A percentile compares a stretch with the other conserved stretches of the same genome.
These are phyloP conservation scores for Macroramphosus scolopax DNA, from an alignment of 2,797 vertebrate species.

Conservation along the genomic window DNA sequence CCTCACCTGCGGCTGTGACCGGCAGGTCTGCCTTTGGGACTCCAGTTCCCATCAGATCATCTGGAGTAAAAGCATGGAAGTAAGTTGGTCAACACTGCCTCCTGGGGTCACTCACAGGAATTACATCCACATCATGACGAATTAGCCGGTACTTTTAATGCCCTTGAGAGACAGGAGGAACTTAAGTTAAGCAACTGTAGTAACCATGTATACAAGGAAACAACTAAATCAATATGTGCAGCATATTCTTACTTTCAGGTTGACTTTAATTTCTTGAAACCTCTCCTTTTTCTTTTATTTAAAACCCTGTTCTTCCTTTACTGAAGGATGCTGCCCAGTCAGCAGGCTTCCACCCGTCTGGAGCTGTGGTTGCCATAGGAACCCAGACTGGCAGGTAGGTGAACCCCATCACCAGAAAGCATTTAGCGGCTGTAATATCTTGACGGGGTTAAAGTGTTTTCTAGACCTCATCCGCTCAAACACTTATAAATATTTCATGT, in stretches of 20 bases:
- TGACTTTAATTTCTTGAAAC: too few relatives aligned
- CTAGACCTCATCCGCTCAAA: background rate
- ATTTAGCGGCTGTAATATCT: background rate
- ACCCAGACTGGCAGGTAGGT: constrained; percentile 91
- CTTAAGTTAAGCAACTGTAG: too few relatives aligned
- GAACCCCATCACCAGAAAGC: background rate
- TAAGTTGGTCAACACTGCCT: constrained; percentile 67
- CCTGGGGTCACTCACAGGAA: constrained; percentile 31
- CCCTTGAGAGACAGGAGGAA: too few relatives aligned
- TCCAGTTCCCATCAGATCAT: constrained; percentile 86
- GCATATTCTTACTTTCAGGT: too few relatives aligned
- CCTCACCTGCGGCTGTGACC: constrained; percentile 92
- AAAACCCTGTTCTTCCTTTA: constrained; percentile 3
- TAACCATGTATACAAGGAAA: too few relatives aligned
- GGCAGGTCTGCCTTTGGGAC: constrained; percentile 93
- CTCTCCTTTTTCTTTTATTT: too few relatives aligned
- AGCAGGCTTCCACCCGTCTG: constrained; percentile 93
- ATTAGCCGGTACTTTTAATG: too few relatives aligned
- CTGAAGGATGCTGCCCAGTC: constrained; percentile 92
- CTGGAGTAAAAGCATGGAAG: constrained; percentile 93
- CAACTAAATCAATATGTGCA: too few relatives aligned
- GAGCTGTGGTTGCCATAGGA: constrained; percentile 92
- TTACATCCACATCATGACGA: background rate
- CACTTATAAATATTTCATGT: background rate
- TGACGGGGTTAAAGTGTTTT: background rate